Percentiles rank a stretch among this genome's conserved stretches.
These are phyloP conservation scores for Agrypnus murinus DNA, from an alignment of 2,888 invertebrate species.

Conservation along the genomic window DNA sequence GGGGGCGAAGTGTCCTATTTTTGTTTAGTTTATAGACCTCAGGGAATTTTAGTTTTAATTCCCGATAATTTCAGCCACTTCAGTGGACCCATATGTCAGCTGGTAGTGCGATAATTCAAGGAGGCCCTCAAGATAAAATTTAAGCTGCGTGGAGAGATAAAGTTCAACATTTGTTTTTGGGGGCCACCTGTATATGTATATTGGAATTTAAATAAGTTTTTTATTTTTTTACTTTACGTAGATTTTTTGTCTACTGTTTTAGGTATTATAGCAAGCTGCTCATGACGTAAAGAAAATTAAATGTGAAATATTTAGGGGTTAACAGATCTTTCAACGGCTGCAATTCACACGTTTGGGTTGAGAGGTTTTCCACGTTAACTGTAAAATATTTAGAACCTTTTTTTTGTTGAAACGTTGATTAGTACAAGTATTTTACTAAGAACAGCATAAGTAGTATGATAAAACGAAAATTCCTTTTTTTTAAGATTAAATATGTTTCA, in stretches of 20 bases:
- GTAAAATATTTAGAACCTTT: conserved; percentile 5
- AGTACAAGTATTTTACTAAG: too few relatives aligned
- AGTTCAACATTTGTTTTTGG: conserved; percentile 36
- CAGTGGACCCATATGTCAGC: conserved; percentile 50
- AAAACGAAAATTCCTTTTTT: too few relatives aligned
- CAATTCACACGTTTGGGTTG: conserved; percentile 43
- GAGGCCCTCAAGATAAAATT: conserved; percentile 47
- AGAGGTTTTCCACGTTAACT: conserved; percentile 29
- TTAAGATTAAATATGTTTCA: too few relatives aligned
- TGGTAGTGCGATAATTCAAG: conserved; percentile 50
- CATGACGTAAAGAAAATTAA: neutral
- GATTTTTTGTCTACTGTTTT: neutral
- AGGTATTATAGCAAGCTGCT: neutral
- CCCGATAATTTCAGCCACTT: conserved; percentile 48
- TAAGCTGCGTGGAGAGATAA: conserved; percentile 48
- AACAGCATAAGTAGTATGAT: too few relatives aligned
- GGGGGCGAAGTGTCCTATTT: neutral
- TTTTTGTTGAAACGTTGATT: too few relatives aligned
- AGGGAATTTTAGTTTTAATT: conserved; percentile 39
- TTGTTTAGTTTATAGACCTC: neutral
- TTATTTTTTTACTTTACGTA: neutral
- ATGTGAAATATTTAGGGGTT: conserved; percentile 4
- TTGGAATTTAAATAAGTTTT: conserved; percentile 34
- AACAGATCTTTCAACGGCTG: conserved; percentile 47
- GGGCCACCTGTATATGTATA: conserved; percentile 50